Evolutionary conservation across 2,113 vertebrate species (phyloP).

Genomic region (Tetraodon nigroviridis): DNA sequence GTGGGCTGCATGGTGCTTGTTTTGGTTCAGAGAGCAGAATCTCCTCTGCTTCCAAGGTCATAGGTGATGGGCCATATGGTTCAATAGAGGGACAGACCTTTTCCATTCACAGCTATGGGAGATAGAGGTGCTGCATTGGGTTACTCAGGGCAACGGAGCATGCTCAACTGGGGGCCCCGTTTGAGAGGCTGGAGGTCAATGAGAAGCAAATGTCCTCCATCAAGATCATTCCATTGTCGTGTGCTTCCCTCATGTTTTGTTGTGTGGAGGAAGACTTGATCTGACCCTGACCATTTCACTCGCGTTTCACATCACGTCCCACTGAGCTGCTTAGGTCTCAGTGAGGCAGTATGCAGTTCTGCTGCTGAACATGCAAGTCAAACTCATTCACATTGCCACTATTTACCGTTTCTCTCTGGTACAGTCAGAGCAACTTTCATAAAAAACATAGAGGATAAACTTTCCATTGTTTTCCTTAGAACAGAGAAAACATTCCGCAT

Average conservation of each 20-base stretch:
- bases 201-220: conserved; percentile 65
- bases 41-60: conserved; percentile 46
- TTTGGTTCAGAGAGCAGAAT: conserved; percentile 62
- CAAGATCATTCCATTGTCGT: conserved; percentile 41
- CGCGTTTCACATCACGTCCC: conserved; percentile 34
- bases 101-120: conserved; percentile 31
- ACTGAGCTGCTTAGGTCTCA: conserved; percentile 12
- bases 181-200: conserved; percentile 52
- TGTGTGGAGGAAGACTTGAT: conserved; percentile 37
- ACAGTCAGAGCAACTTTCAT: too few species aligned
- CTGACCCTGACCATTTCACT: conserved; percentile 40
- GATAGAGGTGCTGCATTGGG: conserved; percentile 49
- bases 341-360: conserved; percentile 47
- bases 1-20: conserved; percentile 67
- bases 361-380: conserved; percentile 40
- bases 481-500: conserved; percentile 34
- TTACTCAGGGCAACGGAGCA: conserved; percentile 38
- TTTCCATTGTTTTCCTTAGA: conserved; percentile 28
- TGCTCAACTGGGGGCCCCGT: conserved; percentile 36
- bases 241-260: conserved; percentile 43
- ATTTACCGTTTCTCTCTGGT: conserved; percentile 4
- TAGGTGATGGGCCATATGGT: conserved; percentile 42
- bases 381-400: neutral
- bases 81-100: conserved; percentile 14
- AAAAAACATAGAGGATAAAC: conserved; percentile 21